A percentile compares a stretch with the other conserved stretches of the same genome.
These are phyloP conservation scores for Clarias macrocephalus DNA, from an alignment of 2,113 vertebrate species.

Conservation along the genomic window DNA sequence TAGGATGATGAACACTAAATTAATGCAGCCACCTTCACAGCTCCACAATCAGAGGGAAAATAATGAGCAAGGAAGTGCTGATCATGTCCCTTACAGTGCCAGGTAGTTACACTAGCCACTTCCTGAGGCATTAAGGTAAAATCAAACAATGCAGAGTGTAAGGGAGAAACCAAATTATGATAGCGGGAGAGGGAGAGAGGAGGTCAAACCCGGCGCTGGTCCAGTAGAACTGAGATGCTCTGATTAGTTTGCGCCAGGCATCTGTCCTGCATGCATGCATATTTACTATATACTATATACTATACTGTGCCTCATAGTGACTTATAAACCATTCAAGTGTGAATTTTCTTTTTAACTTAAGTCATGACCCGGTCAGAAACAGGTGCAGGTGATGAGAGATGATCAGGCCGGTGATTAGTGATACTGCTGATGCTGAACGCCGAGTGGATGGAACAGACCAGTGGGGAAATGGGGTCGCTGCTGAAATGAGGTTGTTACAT, in stretches of 20 bases:
- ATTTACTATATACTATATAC: not conserved
- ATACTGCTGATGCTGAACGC: too few relatives aligned
- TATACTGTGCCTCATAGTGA: not conserved
- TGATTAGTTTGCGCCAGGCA: not conserved
- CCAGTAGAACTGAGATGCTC: not conserved
- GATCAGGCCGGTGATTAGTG: too few relatives aligned
- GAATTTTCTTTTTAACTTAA: too few relatives aligned
- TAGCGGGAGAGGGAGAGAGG: not conserved
- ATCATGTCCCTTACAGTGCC: not conserved
- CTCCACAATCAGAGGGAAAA: constrained; percentile 21
- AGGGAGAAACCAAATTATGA: constrained; percentile 15
- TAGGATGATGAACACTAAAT: constrained; percentile 23
- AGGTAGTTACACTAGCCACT: not conserved
- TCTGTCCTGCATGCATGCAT: not conserved
- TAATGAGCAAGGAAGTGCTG: constrained; percentile 30
- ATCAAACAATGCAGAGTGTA: constrained; percentile 23
- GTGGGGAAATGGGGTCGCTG: too few relatives aligned
- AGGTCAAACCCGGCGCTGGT: constrained; percentile 14
- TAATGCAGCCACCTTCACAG: constrained; percentile 28
- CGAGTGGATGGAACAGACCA: too few relatives aligned
- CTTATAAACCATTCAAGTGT: too few relatives aligned
- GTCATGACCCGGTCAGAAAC: too few relatives aligned
- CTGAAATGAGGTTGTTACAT: too few relatives aligned
- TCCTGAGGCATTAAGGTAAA: constrained; percentile 22
- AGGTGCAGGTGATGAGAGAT: too few relatives aligned